phyloP scores from a whole-genome alignment of 2,888 invertebrate genomes.

The Noctuana brunneofusca region DNA sequence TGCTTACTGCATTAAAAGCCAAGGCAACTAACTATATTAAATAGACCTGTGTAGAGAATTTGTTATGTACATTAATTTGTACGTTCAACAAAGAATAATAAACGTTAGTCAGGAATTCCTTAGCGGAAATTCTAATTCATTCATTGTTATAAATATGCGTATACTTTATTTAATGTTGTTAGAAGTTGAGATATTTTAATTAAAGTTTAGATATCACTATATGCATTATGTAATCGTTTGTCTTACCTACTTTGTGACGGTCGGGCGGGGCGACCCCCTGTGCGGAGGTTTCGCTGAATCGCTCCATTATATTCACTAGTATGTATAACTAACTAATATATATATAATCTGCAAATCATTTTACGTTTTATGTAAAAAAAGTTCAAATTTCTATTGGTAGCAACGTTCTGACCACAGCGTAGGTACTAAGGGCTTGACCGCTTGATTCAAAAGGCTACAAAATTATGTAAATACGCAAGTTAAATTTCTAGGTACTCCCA shows the following conservation, averaged over 20 bases:
- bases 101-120: not conserved
- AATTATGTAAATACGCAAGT: not conserved
- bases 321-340: too few relatives aligned
- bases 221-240: too few relatives aligned
- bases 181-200: not conserved
- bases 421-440: too few relatives aligned
- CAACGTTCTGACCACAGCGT: too few relatives aligned
- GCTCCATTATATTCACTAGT: too few relatives aligned
- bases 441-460: not conserved
- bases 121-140: not conserved
- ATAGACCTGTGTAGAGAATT: slow-evolving; percentile 14
- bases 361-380: not conserved
- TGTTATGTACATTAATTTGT: slow-evolving; percentile 13
- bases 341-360: not conserved
- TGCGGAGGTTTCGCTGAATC: too few relatives aligned
- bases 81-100: slow-evolving; percentile 6
- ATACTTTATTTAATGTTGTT: not conserved
- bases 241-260: too few relatives aligned
- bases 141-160: not conserved
- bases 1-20: slow-evolving; percentile 33
- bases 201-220: not conserved
- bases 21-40: slow-evolving; percentile 18
- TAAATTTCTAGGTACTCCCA: slow-evolving; percentile 11
- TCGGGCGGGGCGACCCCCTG: too few relatives aligned
- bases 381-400: not conserved